These are phyloP conservation scores for Gnathochromis pfefferi DNA, from an alignment of 2,113 vertebrate genomes.

Conservation along the genomic window DNA sequence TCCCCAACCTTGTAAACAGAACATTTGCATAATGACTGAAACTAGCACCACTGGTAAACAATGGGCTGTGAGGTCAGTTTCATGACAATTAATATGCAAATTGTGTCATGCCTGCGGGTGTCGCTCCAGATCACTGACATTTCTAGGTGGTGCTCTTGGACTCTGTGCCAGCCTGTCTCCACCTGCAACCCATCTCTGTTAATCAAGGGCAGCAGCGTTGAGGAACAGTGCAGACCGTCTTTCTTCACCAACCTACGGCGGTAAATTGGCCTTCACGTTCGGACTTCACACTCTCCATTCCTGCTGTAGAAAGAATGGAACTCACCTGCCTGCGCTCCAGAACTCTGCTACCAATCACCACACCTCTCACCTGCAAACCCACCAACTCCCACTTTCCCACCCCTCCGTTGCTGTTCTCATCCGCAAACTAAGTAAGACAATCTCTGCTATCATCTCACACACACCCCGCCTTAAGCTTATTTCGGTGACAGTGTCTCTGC, in stretches of 20 bases:
- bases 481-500: fast-evolving
- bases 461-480: not conserved
- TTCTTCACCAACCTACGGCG: not conserved
- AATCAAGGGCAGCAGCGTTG: not conserved
- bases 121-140: not conserved
- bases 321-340: not conserved
- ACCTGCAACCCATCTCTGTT: not conserved
- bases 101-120: not conserved
- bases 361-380: not conserved
- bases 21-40: not conserved
- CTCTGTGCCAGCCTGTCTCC: not conserved
- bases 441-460: not conserved
- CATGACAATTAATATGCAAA: not conserved
- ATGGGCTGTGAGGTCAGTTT: not conserved
- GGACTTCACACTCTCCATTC: not conserved
- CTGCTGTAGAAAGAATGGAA: not conserved
- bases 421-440: not conserved
- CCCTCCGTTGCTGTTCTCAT: not conserved
- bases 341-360: not conserved
- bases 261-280: fast-evolving
- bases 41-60: not conserved
- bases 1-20: not conserved
- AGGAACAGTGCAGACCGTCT: not conserved
- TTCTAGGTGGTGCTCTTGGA: not conserved
- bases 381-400: not conserved